Evolutionary conservation across 2,113 vertebrate species (phyloP).

Genomic region (Amblyornis subalaris): DNA sequence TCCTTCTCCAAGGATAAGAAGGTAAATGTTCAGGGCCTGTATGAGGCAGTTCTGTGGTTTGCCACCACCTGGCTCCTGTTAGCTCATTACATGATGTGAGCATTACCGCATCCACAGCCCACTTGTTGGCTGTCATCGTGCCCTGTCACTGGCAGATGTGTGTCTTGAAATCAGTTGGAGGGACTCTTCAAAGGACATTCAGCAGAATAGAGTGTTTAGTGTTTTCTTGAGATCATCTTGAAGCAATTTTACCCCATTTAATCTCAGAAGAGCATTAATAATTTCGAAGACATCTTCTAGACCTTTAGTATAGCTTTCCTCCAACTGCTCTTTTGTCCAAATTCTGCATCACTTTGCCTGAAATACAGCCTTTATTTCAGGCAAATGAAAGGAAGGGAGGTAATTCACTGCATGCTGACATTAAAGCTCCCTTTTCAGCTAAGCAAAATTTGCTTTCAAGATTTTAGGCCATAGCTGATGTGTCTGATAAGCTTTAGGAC

Average conservation of each 20-base stretch:
- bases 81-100: not conserved
- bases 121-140: accelerated
- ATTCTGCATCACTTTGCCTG: not conserved
- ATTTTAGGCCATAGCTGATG: conserved; percentile 15
- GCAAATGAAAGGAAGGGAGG: not conserved
- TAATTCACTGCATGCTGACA: not conserved
- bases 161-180: not conserved
- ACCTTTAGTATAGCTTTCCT: not conserved
- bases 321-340: not conserved
- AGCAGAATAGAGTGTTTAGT: not conserved
- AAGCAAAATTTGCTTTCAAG: not conserved
- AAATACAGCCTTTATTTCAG: conserved; percentile 3
- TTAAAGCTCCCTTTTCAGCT: not conserved
- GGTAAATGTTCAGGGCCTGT: not conserved
- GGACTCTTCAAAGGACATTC: not conserved
- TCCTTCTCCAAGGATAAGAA: not conserved
- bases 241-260: not conserved
- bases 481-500: conserved; percentile 20
- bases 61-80: not conserved
- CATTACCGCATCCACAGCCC: not conserved
- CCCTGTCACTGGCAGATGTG: accelerated
- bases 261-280: not conserved
- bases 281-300: not conserved
- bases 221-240: not conserved
- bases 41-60: not conserved